Evolutionary conservation across 1,140 invertebrate species (phyloP).

Genomic region (Scaptomyza hsui): DNA sequence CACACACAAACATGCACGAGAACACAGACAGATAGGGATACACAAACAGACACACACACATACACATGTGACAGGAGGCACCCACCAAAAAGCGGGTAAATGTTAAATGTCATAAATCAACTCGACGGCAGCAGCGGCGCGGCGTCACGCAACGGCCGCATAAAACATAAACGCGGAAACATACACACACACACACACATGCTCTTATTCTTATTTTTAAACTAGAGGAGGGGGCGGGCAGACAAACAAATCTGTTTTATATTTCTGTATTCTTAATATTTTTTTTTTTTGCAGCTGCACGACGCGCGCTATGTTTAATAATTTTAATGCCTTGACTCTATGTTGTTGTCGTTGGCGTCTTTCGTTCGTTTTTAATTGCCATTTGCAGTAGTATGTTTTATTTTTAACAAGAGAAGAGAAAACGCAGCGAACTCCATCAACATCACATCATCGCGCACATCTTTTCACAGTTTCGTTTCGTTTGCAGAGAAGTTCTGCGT

Average conservation of each 20-base stretch:
- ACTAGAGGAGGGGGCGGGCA: conserved; percentile 13
- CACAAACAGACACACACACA: conserved; percentile 15
- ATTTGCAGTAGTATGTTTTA: conserved; percentile 54
- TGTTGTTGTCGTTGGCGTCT: conserved; percentile 1
- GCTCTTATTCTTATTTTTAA: conserved; percentile 50
- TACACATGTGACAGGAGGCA: conserved; percentile 27
- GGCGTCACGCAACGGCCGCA: conserved; percentile 52
- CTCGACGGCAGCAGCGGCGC: conserved; percentile 10
- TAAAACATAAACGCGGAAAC: conserved; percentile 55
- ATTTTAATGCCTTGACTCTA: conserved; percentile 24
- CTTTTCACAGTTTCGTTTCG: conserved; percentile 40
- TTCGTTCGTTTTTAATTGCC: conserved; percentile 38
- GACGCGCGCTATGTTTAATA: conserved; percentile 39
- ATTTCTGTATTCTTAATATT: background rate
- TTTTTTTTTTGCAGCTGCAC: conserved; percentile 29
- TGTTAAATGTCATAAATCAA: conserved; percentile 74
- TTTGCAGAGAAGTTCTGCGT: conserved; percentile 36
- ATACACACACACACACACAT: conserved; percentile 28
- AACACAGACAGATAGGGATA: conserved; percentile 25
- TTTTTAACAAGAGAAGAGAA: conserved; percentile 17
- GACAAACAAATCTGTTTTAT: conserved; percentile 38
- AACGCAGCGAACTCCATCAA: conserved; percentile 44
- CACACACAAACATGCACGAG: no score
- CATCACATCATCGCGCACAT: conserved; percentile 40
- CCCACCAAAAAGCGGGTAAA: conserved; percentile 51